These are phyloP conservation scores for Microctenopoma lineatum DNA, from an alignment of 2,797 vertebrate genomes.

Conservation along the genomic window DNA sequence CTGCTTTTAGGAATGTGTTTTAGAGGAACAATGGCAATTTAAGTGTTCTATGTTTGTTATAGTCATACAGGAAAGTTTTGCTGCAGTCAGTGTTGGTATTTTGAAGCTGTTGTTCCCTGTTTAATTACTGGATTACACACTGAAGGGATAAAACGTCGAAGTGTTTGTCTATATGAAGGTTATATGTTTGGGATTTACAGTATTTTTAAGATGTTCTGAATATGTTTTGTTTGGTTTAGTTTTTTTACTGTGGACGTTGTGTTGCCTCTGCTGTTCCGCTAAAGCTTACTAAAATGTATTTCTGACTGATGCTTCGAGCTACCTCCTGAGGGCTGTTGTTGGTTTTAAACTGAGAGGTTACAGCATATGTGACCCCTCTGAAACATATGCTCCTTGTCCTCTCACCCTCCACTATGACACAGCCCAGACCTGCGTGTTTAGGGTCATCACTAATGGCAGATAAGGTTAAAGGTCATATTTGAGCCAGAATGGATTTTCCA, in stretches of 20 bases:
- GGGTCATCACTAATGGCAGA: conserved; percentile 68
- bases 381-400: conserved; percentile 63
- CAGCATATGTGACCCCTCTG: conserved; percentile 14
- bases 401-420: conserved; percentile 37
- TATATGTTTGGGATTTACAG: conserved; percentile 43
- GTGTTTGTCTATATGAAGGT: conserved; percentile 57
- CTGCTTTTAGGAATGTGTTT: conserved; percentile 58
- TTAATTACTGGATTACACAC: conserved; percentile 51
- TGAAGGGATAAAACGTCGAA: conserved; percentile 21
- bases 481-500: conserved; percentile 71
- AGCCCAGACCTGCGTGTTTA: conserved; percentile 42
- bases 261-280: conserved; percentile 64
- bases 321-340: conserved; percentile 63
- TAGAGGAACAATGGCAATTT: conserved; percentile 64
- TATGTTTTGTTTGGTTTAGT: conserved; percentile 19
- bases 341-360: conserved; percentile 43
- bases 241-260: conserved; percentile 43
- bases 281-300: conserved; percentile 58
- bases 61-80: conserved; percentile 51
- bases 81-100: conserved; percentile 67
- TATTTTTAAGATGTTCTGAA: conserved; percentile 23
- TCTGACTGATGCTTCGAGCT: conserved; percentile 66
- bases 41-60: conserved; percentile 66
- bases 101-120: conserved; percentile 57
- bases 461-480: conserved; percentile 58